Conservation (phyloP, 2,888 invertebrate species). For the Nomada hirtipes region DNA sequence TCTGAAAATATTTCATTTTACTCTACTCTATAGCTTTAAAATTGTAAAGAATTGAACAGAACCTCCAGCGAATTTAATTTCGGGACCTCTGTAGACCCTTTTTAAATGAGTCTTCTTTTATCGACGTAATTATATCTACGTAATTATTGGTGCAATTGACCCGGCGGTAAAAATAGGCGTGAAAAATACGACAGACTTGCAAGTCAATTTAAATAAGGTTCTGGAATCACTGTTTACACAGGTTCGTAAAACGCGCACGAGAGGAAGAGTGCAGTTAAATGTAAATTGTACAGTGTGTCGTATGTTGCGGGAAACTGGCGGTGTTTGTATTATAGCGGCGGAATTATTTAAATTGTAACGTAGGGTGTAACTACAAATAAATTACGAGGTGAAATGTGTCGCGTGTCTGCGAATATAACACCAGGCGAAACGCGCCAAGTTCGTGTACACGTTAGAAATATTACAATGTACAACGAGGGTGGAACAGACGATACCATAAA, state of each 20-base stretch:
- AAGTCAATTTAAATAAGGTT: slow-evolving; percentile 4
- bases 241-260: slow-evolving; percentile 1
- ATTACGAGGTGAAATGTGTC: slow-evolving; percentile 44
- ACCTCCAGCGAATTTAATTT: too few relatives aligned
- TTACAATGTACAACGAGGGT: background rate
- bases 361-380: slow-evolving; percentile 43
- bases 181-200: background rate
- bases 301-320: slow-evolving; percentile 15
- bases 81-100: too few relatives aligned
- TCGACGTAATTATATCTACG: too few relatives aligned
- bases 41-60: too few relatives aligned
- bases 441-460: slow-evolving; percentile 11
- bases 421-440: slow-evolving; percentile 16
- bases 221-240: background rate
- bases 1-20: too few relatives aligned
- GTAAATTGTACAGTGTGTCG: slow-evolving; percentile 28
- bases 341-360: slow-evolving; percentile 51
- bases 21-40: too few relatives aligned
- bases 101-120: too few relatives aligned
- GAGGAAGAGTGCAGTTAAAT: slow-evolving; percentile 25
- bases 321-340: slow-evolving; percentile 3
- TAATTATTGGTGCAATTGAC: too few relatives aligned
- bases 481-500: background rate
- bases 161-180: background rate
- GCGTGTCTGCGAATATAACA: slow-evolving; percentile 42